Base-by-base conservation (phyloP, 2,888 invertebrate species). In the Hemistola chrysoprasaria region DNA sequence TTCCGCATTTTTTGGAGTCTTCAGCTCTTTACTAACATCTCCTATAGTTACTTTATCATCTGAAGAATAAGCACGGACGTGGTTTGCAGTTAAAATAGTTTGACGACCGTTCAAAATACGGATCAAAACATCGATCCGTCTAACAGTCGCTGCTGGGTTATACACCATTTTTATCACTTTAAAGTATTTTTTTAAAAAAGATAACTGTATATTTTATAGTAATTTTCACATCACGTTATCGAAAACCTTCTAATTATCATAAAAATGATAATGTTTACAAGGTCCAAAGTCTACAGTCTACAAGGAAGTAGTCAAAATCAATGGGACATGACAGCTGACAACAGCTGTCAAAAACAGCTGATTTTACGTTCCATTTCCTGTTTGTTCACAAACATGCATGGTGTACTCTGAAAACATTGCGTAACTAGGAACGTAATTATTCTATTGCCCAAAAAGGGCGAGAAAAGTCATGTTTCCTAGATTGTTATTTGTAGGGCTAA, bases 41-140 rank as follows among this genome's bases (percentile, higher is more conserved):
- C 94, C 95, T 57, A 96, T 95, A 22, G 92, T 92, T 29, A 95
- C 92, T 72, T 86, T 90, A 55, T 89, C 90, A 40, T 84, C 77
- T 47, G 83, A 84, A 29, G 90, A 78, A 56, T 80, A 88, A 3
- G 78, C 80, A 53, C 88, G 71, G 6, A 90, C 78, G 51, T 59
- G 56, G 59, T 89, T 88, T n/a, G 74, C 65, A 3, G 62, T 50
- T 50, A 87, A 56, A 59, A 82, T 75, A 10, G 64, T 59, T 62
- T 85, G 85, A 41, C 83, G 76, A 30, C 78, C 72, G 28, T 74
- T 72, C 49, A 89, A 74, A 72, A 89, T 89, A 58, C 89, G 81
- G 51, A 87, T 82, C 71, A 90, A 77, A 72, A 88, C 86, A 78
- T 88, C 84, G 50, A 90, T 85, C 45, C 88, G 72, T 62, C 80